Evolutionary conservation across 2,888 invertebrate species (phyloP).

Genomic region (Dolichomitus sp.): DNA sequence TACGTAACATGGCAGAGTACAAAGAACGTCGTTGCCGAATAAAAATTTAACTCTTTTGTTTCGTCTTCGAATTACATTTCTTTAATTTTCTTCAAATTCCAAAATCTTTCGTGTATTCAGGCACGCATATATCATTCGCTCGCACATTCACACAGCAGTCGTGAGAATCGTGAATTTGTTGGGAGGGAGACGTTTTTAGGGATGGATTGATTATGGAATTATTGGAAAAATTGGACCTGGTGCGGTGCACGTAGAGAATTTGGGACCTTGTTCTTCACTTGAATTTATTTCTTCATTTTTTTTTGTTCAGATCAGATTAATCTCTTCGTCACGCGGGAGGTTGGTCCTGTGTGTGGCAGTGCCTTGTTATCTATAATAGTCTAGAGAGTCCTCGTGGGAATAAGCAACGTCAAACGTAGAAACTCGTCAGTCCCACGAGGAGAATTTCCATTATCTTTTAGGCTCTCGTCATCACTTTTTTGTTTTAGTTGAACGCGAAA

Average conservation of each 20-base stretch:
- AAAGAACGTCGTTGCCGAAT: constrained; percentile 81
- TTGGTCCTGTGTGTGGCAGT: constrained; percentile 75
- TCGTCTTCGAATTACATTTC: constrained; percentile 6
- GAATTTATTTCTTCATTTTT: constrained; percentile 14
- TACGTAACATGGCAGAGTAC: constrained; percentile 75
- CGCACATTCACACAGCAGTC: constrained; percentile 38
- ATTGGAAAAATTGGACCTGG: constrained; percentile 60
- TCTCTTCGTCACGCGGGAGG: constrained; percentile 61
- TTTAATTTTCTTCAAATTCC: constrained; percentile 59
- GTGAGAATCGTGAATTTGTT: constrained; percentile 43
- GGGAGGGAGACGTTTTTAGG: constrained; percentile 34
- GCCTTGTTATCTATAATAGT: constrained; percentile 68
- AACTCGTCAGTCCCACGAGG: constrained; percentile 60
- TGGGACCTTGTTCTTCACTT: constrained; percentile 6
- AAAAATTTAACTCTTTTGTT: constrained; percentile 72
- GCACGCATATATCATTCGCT: constrained; percentile 16
- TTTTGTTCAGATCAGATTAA: constrained; percentile 46
- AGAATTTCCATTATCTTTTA: constrained; percentile 19
- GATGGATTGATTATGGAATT: constrained; percentile 49
- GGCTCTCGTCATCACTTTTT: constrained; percentile 51
- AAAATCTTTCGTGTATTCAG: constrained; percentile 33
- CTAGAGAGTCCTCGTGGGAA: constrained; percentile 40
- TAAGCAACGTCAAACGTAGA: constrained; percentile 48
- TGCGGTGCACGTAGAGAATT: constrained; percentile 41
- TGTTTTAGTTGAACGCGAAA: constrained; percentile 33